A percentile compares a stretch with the other conserved stretches of the same genome.
These are phyloP conservation scores for Myxocyprinus asiaticus DNA, from an alignment of 2,113 vertebrate genomes.

Conservation along the genomic window DNA sequence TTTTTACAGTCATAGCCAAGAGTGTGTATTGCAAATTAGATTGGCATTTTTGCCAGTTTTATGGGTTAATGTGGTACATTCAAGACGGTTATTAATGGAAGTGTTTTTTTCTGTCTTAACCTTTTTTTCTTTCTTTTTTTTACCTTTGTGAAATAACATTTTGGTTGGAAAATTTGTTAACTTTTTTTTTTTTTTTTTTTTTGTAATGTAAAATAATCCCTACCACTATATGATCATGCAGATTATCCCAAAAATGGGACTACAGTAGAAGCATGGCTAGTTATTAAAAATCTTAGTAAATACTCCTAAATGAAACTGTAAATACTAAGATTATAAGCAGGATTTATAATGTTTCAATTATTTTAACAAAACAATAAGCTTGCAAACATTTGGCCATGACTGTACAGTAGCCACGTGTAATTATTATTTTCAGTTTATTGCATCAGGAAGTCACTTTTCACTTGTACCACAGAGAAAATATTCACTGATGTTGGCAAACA, in stretches of 20 bases:
- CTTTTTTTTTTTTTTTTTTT: no score
- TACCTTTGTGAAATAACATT: not conserved
- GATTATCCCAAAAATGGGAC: no score
- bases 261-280: no score
- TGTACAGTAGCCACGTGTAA: not conserved
- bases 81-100: not conserved
- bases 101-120: not conserved
- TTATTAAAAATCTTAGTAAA: no score
- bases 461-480: conserved; percentile 5
- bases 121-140: not conserved
- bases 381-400: conserved; percentile 4
- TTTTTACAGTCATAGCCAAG: not conserved
- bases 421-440: not conserved
- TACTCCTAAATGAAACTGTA: no score
- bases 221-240: no score
- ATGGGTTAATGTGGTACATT: no score
- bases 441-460: not conserved
- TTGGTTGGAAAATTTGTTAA: not conserved
- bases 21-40: not conserved
- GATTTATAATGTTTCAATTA: not conserved
- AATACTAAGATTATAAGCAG: no score
- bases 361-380: not conserved
- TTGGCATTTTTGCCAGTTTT: not conserved
- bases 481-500: not conserved
- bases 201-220: no score